phyloP scores from a whole-genome alignment of 2,797 vertebrate genomes.

The Sylvia borin region DNA sequence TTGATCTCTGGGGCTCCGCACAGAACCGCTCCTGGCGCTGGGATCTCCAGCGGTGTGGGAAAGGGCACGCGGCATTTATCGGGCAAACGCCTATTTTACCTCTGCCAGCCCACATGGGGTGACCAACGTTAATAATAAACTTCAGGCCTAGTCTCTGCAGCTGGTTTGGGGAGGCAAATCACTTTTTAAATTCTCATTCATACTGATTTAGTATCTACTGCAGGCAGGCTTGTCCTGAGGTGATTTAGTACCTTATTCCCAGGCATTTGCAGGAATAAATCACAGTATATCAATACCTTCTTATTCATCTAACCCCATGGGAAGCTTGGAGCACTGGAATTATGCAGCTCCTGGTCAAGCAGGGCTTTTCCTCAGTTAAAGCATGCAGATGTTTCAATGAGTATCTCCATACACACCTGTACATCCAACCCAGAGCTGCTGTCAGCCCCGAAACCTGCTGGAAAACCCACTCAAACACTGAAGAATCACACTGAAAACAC shows the following conservation, averaged over 20 bases:
- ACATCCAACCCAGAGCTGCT: not conserved
- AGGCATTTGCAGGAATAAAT: not conserved
- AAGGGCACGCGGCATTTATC: not conserved
- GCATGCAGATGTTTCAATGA: not conserved
- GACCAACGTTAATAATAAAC: not conserved
- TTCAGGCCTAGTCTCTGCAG: not conserved
- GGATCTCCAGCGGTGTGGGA: not conserved
- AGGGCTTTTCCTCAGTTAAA: not conserved
- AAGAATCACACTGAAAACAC: not conserved
- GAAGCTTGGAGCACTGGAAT: not conserved
- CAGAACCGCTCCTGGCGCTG: not conserved
- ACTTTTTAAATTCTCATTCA: not conserved
- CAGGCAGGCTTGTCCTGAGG: not conserved
- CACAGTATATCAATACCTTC: not conserved
- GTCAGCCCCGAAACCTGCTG: not conserved
- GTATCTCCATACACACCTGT: not conserved
- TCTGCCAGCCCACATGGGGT: not conserved
- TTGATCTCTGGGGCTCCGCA: constrained; percentile 24
- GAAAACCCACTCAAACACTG: not conserved
- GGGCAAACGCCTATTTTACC: not conserved
- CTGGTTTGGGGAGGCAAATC: not conserved
- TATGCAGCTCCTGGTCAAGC: not conserved
- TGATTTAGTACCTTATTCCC: not conserved
- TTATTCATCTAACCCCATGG: not conserved
- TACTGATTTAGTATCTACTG: not conserved